Evolutionary conservation across 35 echinoderm and acorn worm species (phyloP), one percentile per base, ranked within the genome.

Genomic region (Strongylocentrotus purpuratus): DNA sequence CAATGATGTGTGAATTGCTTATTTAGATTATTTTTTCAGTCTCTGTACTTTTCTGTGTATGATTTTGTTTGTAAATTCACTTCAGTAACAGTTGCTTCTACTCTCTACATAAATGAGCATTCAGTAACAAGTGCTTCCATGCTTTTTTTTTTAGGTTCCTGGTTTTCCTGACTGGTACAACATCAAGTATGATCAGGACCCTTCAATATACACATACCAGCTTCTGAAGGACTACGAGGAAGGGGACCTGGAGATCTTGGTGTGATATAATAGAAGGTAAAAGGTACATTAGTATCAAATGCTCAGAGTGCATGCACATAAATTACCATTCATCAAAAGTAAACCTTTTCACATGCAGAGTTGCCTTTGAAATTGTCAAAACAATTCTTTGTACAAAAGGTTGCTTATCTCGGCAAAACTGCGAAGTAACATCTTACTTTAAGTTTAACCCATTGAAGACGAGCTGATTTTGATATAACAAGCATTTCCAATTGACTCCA

Each of bases 161-260:
- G 47, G 47, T 48, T 48, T 48, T 48, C 47, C 47, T 48, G 47
- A 48, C 85, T 86, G 85, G 85, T 86, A 7, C 85, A 92, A 92
- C 47, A 92, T 94, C 55, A 94, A 55, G 55, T 94, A 94, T 59
- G 55, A 94, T 61, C 45, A 61, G 2, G 93, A 94, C 58, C 46
- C 46, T 59, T 55, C 10, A 25, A 94, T 94, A 41, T 94, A 59
- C 58, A 48, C 93, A 47, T 94, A 94, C 93, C 55, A 94, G 93
- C 93, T 94, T 33, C 47, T 94, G 47, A 94, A 71, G 55, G 93
- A 94, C 93, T 94, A 94, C 93, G 15, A 47, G 58, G 93, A 94
- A 59, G 93, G 93, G 55, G 55, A 94, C 55, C 93, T 94, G 55
- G 46, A 94, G 32, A 94, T 94, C 46, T 94, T 33, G 58, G 32